Conservation (phyloP, 1,140 invertebrate species). For the Bombus superbus region DNA sequence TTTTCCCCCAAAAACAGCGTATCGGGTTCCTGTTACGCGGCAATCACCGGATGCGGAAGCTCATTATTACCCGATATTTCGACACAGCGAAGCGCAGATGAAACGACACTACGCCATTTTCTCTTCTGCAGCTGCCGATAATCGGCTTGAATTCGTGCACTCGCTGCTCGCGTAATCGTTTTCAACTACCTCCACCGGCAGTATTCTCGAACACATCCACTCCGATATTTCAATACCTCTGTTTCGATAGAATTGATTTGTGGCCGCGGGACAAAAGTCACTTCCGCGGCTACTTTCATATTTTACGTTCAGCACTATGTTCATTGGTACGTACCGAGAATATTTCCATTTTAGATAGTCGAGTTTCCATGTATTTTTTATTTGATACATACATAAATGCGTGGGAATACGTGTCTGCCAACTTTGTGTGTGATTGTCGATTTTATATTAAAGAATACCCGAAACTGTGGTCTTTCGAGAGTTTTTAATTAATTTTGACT, state of each 20-base stretch:
- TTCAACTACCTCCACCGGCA: not conserved
- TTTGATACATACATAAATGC: not conserved
- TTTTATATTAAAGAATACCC: no score
- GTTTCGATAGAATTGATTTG: conserved; percentile 18
- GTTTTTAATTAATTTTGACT: no score
- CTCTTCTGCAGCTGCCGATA: conserved; percentile 34
- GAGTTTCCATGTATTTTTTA: not conserved
- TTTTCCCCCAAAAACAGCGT: conserved; percentile 44
- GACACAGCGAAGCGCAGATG: conserved; percentile 31
- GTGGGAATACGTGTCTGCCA: no score
- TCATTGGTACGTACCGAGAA: not conserved
- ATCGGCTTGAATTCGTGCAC: conserved; percentile 36
- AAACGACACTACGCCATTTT: conserved; percentile 27
- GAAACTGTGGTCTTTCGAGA: no score
- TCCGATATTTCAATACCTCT: conserved; percentile 1
- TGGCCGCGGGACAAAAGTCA: not conserved
- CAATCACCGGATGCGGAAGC: conserved; percentile 43
- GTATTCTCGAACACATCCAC: not conserved
- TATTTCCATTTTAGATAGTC: not conserved
- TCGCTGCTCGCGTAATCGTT: conserved; percentile 35
- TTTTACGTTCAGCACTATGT: not conserved
- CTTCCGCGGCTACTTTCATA: conserved; percentile 10
- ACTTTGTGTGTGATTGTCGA: not conserved
- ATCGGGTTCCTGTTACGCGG: conserved; percentile 50
- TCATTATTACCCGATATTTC: conserved; percentile 58